Conservation (phyloP, 2,797 vertebrate species). For the Ptychobarbus kaznakovi region DNA sequence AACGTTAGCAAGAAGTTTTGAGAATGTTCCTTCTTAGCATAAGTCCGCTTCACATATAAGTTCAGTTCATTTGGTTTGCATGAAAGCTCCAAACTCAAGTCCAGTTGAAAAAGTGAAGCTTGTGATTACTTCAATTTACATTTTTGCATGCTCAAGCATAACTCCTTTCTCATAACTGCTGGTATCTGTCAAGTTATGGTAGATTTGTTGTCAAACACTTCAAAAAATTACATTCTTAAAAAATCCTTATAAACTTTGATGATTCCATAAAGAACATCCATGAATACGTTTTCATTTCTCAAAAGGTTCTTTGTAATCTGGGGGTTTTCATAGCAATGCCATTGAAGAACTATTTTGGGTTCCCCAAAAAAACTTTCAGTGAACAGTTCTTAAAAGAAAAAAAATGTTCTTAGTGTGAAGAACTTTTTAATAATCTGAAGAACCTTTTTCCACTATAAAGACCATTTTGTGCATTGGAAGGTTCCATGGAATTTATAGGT, state of each 20-base stretch:
- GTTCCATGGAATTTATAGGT: no score
- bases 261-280: not conserved
- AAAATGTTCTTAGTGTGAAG: no score
- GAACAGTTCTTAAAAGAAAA: no score
- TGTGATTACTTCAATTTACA: not conserved
- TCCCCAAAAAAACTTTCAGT: not conserved
- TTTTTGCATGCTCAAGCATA: not conserved
- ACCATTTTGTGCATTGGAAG: no score
- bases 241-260: not conserved
- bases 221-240: not conserved
- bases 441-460: no score
- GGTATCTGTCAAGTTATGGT: not conserved
- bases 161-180: not conserved
- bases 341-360: not conserved
- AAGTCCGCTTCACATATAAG: not conserved
- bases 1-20: not conserved
- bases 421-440: no score
- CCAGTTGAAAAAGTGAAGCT: not conserved
- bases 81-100: not conserved
- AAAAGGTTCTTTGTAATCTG: not conserved
- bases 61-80: not conserved
- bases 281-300: not conserved
- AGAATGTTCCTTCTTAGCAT: not conserved
- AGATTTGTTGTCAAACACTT: not conserved
- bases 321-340: no score